Evolutionary conservation across 1,140 invertebrate genomes (phyloP).

Genomic region (Argopecten irradians): DNA sequence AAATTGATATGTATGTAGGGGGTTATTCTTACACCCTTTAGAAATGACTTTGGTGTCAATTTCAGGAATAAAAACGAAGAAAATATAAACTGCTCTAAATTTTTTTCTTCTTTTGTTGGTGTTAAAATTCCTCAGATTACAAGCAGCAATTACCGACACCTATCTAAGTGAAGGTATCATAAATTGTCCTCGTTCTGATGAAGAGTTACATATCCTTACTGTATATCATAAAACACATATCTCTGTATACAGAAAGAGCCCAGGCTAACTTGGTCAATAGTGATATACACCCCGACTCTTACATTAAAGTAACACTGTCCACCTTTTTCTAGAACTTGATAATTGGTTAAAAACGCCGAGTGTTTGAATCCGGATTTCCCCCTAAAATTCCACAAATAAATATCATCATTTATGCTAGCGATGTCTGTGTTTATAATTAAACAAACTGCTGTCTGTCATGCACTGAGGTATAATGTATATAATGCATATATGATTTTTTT

Average conservation of each 20-base stretch:
- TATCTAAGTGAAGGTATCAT: not conserved
- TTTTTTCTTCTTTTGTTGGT: not conserved
- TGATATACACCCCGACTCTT: too few species aligned
- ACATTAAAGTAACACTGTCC: too few species aligned
- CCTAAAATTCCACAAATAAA: too few species aligned
- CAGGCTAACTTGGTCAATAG: too few species aligned
- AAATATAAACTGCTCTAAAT: conserved; percentile 2
- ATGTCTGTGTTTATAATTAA: too few species aligned
- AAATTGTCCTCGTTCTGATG: not conserved
- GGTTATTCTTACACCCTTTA: not conserved
- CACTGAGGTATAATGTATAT: too few species aligned
- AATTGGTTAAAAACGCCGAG: too few species aligned
- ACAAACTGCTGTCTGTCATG: too few species aligned
- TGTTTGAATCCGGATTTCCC: too few species aligned
- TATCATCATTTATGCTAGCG: too few species aligned
- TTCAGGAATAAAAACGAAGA: not conserved
- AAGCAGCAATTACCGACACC: not conserved
- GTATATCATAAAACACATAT: not conserved
- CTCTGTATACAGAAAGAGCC: not conserved
- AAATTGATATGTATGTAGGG: conserved; percentile 11
- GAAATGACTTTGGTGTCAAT: not conserved
- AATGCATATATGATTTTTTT: too few species aligned
- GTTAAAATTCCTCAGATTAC: conserved; percentile 2
- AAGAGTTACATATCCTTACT: not conserved
- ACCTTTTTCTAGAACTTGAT: too few species aligned